phyloP scores from a whole-genome alignment of 2,888 invertebrate species.

The Cremastinae sp. region DNA sequence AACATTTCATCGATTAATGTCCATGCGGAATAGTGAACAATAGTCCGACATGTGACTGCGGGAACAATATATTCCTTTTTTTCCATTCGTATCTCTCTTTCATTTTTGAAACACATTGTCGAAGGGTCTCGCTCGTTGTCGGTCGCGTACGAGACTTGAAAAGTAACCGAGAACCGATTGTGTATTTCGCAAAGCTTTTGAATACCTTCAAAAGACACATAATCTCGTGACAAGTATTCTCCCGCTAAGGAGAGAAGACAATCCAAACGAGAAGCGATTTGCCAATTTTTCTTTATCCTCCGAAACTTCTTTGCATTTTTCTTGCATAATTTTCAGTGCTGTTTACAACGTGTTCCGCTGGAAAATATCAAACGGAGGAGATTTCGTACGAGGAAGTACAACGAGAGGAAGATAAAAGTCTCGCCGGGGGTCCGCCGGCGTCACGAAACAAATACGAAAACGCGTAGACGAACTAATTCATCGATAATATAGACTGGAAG shows the following conservation, averaged over 20 bases:
- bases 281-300: no score
- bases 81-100: constrained; percentile 1
- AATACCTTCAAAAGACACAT: no score
- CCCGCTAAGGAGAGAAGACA: no score
- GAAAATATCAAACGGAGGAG: background rate
- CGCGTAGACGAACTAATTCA: background rate
- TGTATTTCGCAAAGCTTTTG: no score
- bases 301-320: no score
- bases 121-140: constrained; percentile 42
- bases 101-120: constrained; percentile 41
- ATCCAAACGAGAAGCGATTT: no score
- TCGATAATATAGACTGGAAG: constrained; percentile 1
- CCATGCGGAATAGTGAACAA: background rate
- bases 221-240: no score
- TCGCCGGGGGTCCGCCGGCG: no score
- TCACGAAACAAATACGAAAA: background rate
- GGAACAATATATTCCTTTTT: constrained; percentile 19
- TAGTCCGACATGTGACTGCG: constrained; percentile 1
- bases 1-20: constrained; percentile 10
- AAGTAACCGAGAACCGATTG: background rate
- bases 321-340: no score
- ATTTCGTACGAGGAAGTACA: no score
- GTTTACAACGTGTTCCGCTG: no score
- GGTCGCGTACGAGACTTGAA: background rate
- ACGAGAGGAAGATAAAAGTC: no score